Base-by-base conservation (phyloP, 2,797 vertebrate species). In the Rhincodon typus region DNA sequence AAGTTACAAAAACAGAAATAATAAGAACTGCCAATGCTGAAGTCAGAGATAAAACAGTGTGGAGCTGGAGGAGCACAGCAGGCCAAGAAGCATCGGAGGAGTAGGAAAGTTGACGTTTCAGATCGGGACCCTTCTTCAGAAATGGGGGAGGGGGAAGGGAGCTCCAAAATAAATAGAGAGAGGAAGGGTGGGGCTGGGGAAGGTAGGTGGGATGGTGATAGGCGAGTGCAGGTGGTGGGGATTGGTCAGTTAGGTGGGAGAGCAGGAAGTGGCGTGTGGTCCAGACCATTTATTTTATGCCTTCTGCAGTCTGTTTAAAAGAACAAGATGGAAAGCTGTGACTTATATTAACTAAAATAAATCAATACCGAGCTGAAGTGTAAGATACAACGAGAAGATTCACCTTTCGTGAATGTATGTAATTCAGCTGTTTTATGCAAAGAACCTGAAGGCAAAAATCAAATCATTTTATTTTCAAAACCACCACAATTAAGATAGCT, bases 381-480 rank as follows among this genome's bases (percentile, higher is more conserved):
- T 21, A 53, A 87, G 53, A 27, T 17, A 66, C 5, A 17, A 90
- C 23, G 34, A 21, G 13, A 1, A 2, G 8, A 91, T 38, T 38
- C 57, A 91, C 88, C n/a, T 91, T 91, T 62, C 30, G 66, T 91
- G n/a, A n/a, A 91, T 91, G 34, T 66, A 91, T 25, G 23, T 69
- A 46, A 23, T 67, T 7, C 7, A 93, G 10, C n/a, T 93, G 30
- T 70, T 94, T 53, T 77, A 77, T 77, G 70, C 94, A 95, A 69
- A 95, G 17, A 34, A 34, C 94, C 15, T 77, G 25, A 95, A 30
- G 70, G 25, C 25, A 77, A 95, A 91, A 53, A 57, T 15, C 70
- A 77, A 46, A 17, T 95, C 69, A 50, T 95, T 42, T 95, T 72
- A 74, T 95, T 95, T 95, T 72, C 70, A 72, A 27, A 50, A 77